phyloP scores from a whole-genome alignment of 1,140 invertebrate genomes.

The Stratiolaelaps scimitus region DNA sequence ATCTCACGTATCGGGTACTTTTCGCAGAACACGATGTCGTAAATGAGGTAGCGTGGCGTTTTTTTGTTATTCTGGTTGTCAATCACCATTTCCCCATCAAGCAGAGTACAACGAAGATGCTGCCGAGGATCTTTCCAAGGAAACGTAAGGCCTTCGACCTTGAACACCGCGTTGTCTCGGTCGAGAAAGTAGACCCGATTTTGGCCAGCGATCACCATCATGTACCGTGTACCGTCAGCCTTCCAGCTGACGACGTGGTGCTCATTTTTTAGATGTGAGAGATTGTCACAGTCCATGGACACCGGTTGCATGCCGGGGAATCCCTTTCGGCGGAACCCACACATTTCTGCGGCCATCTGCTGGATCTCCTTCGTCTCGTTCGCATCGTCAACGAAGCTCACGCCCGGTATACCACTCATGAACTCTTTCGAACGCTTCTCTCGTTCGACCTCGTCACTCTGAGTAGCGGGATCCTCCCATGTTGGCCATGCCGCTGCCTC shows the following conservation, averaged over 20 bases:
- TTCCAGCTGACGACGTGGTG: conserved; percentile 97
- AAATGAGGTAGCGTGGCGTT: conserved; percentile 80
- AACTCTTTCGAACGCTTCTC: conserved; percentile 45
- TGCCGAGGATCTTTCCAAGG: conserved; percentile 55
- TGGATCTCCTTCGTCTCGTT: conserved; percentile 56
- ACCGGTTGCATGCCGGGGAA: conserved; percentile 96
- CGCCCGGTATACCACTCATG: conserved; percentile 65
- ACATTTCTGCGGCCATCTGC: conserved; percentile 62
- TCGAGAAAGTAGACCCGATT: conserved; percentile 85
- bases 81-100: conserved; percentile 96
- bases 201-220: conserved; percentile 82
- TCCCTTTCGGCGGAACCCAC: conserved; percentile 51
- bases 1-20: conserved; percentile 36
- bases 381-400: conserved; percentile 50
- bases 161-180: conserved; percentile 85
- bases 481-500: conserved; percentile 60
- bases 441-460: conserved; percentile 43
- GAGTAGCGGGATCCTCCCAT: conserved; percentile 53
- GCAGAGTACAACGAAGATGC: conserved; percentile 64
- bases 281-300: conserved; percentile 77
- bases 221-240: conserved; percentile 93
- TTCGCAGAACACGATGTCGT: conserved; percentile 81
- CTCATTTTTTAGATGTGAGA: conserved; percentile 58
- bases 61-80: conserved; percentile 58
- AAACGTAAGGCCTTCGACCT: conserved; percentile 66